A percentile compares a stretch with the other conserved stretches of the same genome.
phyloP scores from a whole-genome alignment of 2,113 vertebrate species.

The Nycticorax nycticorax region DNA sequence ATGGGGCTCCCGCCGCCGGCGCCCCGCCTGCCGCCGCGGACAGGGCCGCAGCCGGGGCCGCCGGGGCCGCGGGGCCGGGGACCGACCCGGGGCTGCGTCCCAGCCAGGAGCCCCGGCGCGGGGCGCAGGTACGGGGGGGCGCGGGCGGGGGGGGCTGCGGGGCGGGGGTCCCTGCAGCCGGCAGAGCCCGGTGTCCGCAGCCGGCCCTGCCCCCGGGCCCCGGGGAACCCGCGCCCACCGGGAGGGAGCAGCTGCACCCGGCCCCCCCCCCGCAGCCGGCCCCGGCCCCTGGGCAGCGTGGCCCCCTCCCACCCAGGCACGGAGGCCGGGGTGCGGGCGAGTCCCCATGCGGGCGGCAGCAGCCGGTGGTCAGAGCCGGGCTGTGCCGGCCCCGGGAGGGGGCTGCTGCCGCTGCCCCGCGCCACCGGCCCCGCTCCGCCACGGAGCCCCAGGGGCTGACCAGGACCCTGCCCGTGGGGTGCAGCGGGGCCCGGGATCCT shows the following conservation, averaged over 20 bases:
- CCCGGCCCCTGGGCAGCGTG: too few relatives aligned
- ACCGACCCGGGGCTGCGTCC: not conserved
- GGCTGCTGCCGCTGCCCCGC: not conserved
- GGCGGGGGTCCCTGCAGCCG: not conserved
- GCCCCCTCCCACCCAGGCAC: not conserved
- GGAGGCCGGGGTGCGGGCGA: not conserved
- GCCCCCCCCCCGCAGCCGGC: not conserved
- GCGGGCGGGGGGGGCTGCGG: not conserved
- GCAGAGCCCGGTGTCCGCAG: not conserved
- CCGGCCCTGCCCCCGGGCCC: not conserved
- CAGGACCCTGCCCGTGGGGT: rapidly evolving
- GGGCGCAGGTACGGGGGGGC: not conserved
- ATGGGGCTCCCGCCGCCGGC: not conserved
- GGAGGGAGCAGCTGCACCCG: not conserved
- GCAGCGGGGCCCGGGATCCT: not conserved
- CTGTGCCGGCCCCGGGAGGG: not conserved
- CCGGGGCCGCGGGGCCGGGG: not conserved
- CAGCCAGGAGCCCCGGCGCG: not conserved
- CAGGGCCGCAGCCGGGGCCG: not conserved
- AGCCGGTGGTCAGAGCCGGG: not conserved
- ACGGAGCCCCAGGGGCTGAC: too few relatives aligned
- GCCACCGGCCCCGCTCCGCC: not conserved
- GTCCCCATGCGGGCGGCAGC: not conserved
- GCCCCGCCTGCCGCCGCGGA: not conserved
- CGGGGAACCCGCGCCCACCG: too few relatives aligned